Evolutionary conservation across 2,888 invertebrate species (phyloP), one percentile per base, ranked within the genome.

Genomic region (Stramonita haemastoma): DNA sequence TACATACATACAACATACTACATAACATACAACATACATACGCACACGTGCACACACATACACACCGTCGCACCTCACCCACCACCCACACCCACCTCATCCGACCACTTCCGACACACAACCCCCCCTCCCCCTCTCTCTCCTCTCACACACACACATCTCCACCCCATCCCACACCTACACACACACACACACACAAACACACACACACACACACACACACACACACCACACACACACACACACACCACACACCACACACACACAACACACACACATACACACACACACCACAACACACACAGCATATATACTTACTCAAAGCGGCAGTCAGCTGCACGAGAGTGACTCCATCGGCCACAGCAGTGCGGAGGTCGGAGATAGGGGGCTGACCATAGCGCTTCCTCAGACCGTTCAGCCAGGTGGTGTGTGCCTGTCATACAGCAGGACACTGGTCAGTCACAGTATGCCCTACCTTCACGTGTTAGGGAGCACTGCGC

Each of bases 281-380:
- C 4, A 5, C 29, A 77, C 77, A 29, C 13, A 77, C 77, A 36
- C 11, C 29, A 56, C 29, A 56, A 85, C 85, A 56, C 34, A 19
- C 36, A 85, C 57, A 19, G 29, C 11, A n/a, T 8, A 73, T 11
- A 79, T 13, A 93, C 93, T 93, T 92, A 94, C 94, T 92, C 77
- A 93, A 90, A 81, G 92, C 92, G 90, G 93, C 93, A 60, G 92
- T 90, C 13, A 94, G 90, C 56, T 91, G 91, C 6, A 93, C 93
- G 32, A 94, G 91, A n/a, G 93, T 94, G 11, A 91, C 91, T 17
- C 94, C 94, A 92, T 94, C 93, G 0, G 93, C 93, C 6, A 94
- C 91, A 90, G 93, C 93, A 84, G 91, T 92, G 22, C 94, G 90
- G 36, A 94, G 89, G 89, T 94, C 94, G 57, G 90, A 86, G 46